Evolutionary conservation across 2,888 invertebrate genomes (phyloP), one percentile per base, ranked within the genome.

Genomic region (Athripsodes cinereus): DNA sequence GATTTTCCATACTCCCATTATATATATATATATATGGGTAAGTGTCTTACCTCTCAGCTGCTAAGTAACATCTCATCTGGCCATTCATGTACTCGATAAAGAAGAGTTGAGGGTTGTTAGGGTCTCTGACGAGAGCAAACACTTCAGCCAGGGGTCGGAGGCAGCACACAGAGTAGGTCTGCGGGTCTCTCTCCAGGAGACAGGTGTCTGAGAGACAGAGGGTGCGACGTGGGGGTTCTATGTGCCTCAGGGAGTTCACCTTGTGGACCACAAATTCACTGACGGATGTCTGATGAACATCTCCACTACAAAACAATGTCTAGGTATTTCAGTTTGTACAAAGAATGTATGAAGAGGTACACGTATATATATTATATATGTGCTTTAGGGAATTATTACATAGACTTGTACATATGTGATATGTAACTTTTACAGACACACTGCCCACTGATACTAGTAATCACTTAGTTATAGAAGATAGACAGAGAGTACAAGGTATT

Each of bases 181-280:
- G 93, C 1, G 96, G 95, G 77, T 99, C 99, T 65, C 99, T 82
- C 76, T 99, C 99, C 52, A 99, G 76, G 53, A 99, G 79, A 71
- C 98, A 98, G 0, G 91, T 90, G 73, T 99, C 98, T 0, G 96
- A 94, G 19, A 99, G 81, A 70, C 98, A 98, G 26, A 99, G 81
- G 0, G 93, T 90, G 57, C 98, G 83, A 63, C 92, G 81, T 66
- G 93, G 88, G 0, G 92, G 88, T 67, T 95, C 95, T 68, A 85
- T 83, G 71, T 92, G 90, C 22, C 94, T 81, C 1, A 84, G 79
- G 18, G 90, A 89, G 66, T 83, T 83, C 66, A 90, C 84, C 77
- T 99, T 99, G 71, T 97, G 93, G 2, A 99, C 96, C 61, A 86
- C 86, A 73, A 99, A 99, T 77, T 99, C 99, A 16, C 93, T 91